Evolutionary conservation across 2,888 invertebrate species (phyloP).

Genomic region (Dynastes hyllus): DNA sequence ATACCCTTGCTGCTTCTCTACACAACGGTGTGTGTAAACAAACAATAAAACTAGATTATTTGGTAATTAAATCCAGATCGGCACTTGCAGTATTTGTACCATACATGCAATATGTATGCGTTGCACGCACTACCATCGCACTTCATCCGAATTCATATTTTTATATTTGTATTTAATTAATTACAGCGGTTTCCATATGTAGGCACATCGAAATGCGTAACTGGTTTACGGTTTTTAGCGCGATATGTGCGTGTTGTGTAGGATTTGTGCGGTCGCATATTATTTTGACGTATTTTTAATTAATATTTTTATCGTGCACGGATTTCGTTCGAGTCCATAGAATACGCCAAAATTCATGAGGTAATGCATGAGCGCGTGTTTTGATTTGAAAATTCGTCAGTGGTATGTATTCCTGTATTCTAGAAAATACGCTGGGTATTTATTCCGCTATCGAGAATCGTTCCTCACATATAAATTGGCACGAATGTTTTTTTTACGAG

Average conservation of each 20-base stretch:
- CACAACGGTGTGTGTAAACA: not conserved
- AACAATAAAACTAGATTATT: conserved; percentile 28
- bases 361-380: conserved; percentile 31
- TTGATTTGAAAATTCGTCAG: conserved; percentile 14
- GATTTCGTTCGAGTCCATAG: conserved; percentile 21
- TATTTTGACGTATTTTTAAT: conserved; percentile 37
- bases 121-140: not conserved
- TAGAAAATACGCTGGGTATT: conserved; percentile 3
- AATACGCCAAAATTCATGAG: conserved; percentile 37
- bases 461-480: conserved; percentile 3
- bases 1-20: too few species aligned
- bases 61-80: conserved; percentile 33
- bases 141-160: conserved; percentile 17
- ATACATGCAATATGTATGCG: not conserved
- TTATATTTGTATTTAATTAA: conserved; percentile 32
- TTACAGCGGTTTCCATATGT: not conserved
- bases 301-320: conserved; percentile 36
- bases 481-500: too few species aligned
- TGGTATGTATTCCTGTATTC: not conserved
- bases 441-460: conserved; percentile 6
- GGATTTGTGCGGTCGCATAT: conserved; percentile 16
- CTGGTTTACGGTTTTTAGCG: conserved; percentile 1
- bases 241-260: conserved; percentile 1
- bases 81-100: conserved; percentile 13
- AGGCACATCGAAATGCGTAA: conserved; percentile 1